Conservation (phyloP, 2,797 vertebrate genomes). For the Tamandua tetradactyla region DNA sequence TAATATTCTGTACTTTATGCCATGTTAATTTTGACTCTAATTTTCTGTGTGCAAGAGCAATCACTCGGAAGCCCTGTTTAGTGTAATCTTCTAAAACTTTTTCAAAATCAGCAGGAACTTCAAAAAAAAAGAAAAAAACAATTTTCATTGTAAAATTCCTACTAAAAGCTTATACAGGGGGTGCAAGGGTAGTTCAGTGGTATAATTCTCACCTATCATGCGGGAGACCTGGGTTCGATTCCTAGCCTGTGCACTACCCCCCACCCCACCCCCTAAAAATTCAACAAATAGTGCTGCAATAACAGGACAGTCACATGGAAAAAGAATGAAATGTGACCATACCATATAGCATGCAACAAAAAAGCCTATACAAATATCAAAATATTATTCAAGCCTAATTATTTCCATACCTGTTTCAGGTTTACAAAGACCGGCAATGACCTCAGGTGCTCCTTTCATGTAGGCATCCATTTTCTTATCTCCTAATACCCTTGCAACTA, state of each 20-base stretch:
- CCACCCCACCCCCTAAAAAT: no score
- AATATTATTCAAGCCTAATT: not conserved
- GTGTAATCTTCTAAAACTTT: conserved; percentile 94
- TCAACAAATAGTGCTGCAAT: no score
- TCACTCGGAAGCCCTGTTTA: conserved; percentile 97
- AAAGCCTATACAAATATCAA: not conserved
- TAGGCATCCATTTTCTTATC: conserved; percentile 98
- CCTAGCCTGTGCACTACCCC: no score
- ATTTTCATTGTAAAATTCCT: conserved; percentile 45
- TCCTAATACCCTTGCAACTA: conserved; percentile 93
- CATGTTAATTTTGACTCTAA: conserved; percentile 95
- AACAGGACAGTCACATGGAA: no score
- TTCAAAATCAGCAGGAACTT: conserved; percentile 94
- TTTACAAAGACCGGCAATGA: conserved; percentile 94
- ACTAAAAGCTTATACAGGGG: not conserved
- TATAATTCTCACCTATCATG: no score
- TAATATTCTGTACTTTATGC: conserved; percentile 97
- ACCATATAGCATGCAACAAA: no score
- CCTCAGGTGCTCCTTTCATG: conserved; percentile 96
- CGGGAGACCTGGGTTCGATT: no score
- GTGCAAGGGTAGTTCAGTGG: no score
- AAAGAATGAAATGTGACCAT: no score
- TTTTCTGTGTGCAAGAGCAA: conserved; percentile 95
- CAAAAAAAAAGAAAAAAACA: conserved; percentile 48
- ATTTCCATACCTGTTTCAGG: conserved; percentile 91